These are phyloP conservation scores for Equus przewalskii DNA, from an alignment of 2,113 vertebrate genomes.

Conservation along the genomic window DNA sequence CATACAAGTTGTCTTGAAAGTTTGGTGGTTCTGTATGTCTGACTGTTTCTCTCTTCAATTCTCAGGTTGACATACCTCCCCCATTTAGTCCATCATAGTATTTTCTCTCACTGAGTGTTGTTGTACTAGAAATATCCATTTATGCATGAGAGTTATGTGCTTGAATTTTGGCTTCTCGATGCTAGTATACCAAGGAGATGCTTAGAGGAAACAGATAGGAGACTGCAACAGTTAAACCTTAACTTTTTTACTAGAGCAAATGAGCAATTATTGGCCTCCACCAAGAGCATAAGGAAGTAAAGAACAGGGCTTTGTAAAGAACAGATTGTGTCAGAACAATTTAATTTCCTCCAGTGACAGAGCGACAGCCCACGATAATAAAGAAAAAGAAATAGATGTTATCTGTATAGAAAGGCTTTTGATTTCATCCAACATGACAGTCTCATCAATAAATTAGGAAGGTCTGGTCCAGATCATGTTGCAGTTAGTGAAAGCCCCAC, in stretches of 20 bases:
- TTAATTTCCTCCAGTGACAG: background rate
- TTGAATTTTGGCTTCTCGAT: background rate
- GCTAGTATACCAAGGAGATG: background rate
- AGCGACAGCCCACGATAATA: background rate
- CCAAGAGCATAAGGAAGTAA: background rate
- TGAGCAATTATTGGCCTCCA: background rate
- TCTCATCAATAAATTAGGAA: slow-evolving; percentile 2
- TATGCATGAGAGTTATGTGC: background rate
- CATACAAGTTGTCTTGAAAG: background rate
- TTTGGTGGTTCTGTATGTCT: background rate
- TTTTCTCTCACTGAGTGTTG: background rate
- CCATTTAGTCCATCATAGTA: no score
- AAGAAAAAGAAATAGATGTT: background rate
- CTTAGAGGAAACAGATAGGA: background rate
- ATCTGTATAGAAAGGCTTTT: slow-evolving; percentile 32
- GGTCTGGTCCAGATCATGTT: background rate
- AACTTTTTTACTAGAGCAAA: background rate
- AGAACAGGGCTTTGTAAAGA: background rate
- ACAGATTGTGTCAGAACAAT: slow-evolving; percentile 17
- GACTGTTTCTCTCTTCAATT: background rate
- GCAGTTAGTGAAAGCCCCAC: background rate
- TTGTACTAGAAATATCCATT: background rate
- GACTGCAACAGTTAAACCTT: background rate
- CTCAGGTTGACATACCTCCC: background rate
- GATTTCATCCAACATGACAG: background rate